Evolutionary conservation across 92 coral and sea anemone species (phyloP), one percentile per base, ranked within the genome.

Genomic region (Phenganax stokvisi): DNA sequence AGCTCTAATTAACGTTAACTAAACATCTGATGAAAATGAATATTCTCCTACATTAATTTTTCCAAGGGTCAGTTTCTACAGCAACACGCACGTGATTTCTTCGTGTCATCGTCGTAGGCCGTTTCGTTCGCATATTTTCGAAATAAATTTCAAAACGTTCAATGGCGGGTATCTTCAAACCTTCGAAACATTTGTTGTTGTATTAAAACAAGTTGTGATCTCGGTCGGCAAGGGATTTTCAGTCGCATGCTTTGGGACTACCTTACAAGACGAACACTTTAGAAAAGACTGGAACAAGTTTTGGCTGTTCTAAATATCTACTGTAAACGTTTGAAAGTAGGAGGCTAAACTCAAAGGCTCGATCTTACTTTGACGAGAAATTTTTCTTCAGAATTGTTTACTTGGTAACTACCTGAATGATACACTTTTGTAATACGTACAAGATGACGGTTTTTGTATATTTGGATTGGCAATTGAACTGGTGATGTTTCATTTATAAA

Each of bases 91-190:
- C 90, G 90, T 91, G 89, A 90, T 89, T 92, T 92, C 88, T 85
- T 89, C 82, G 89, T 90, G 47, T 37, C 91, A 84, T 85, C 99
- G 92, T 92, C 83, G 90, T 93, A 90, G 90, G 92, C 97, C 96
- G 97, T 92, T 86, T 90, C 89, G 88, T 87, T 90, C 96, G 96
- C 87, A 88, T 89, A 89, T 87, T 93, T 96, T 96, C 99, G 99
- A 92, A 90, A 90, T 91, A 96, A 96, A 92, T 96, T 96, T 93
- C 97, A 96, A 96, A 90, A 92, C 90, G 89, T 96, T 89, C 89
- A 90, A 88, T 97, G 86, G 86, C 96, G 89, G 90, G 91, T 87
- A 87, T 86, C 89, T 89, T 90, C 88, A 84, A 84, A 87, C 92
- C 79, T 84, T 84, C 85, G 87, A 76, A 86, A 88, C 88, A 85